phyloP scores from a whole-genome alignment of 2,888 invertebrate genomes.

The Lagria hirta region DNA sequence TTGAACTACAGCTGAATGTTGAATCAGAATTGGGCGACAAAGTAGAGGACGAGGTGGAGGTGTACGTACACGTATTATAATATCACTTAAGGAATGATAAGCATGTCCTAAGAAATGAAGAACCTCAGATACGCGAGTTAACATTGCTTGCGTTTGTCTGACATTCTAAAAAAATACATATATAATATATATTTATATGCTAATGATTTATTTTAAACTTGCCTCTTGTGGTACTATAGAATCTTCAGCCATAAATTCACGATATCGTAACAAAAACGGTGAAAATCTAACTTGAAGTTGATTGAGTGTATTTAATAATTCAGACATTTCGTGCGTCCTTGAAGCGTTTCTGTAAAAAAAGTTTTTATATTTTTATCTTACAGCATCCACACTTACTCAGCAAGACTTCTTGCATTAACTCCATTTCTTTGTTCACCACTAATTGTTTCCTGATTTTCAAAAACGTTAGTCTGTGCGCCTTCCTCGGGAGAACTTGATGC shows the following conservation, averaged over 20 bases:
- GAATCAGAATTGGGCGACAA: conserved; percentile 72
- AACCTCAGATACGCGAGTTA: conserved; percentile 75
- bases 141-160: conserved; percentile 64
- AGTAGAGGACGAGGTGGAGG: conserved; percentile 69
- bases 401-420: conserved; percentile 24
- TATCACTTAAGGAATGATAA: conserved; percentile 86
- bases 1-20: conserved; percentile 66
- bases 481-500: conserved; percentile 43
- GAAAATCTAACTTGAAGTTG: conserved; percentile 62
- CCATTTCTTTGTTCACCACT: conserved; percentile 30
- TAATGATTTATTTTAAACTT: conserved; percentile 12
- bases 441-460: conserved; percentile 42
- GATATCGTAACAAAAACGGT: conserved; percentile 67
- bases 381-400: conserved; percentile 31
- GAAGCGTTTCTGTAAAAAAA: conserved; percentile 44
- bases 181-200: background rate
- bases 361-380: conserved; percentile 1
- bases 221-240: conserved; percentile 53
- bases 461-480: conserved; percentile 40
- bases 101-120: conserved; percentile 86
- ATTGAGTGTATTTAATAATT: conserved; percentile 58
- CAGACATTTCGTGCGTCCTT: conserved; percentile 59
- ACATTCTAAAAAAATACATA: conserved; percentile 48
- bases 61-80: conserved; percentile 71
- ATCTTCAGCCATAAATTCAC: conserved; percentile 63